phyloP scores from a whole-genome alignment of 2,113 vertebrate genomes.

The Oreocharis arfaki region DNA sequence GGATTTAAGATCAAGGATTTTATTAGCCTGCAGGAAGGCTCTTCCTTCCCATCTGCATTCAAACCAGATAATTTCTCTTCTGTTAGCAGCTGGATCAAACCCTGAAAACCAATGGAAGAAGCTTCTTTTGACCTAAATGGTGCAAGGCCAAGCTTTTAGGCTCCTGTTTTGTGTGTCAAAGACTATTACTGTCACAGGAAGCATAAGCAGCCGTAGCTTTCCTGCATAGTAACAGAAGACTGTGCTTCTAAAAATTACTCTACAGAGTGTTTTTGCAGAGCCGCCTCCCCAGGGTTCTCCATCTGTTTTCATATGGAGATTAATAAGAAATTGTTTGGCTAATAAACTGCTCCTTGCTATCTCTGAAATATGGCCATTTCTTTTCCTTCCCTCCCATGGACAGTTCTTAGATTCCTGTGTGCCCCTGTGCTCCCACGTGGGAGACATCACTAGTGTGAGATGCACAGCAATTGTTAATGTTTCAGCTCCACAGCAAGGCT shows the following conservation, averaged over 20 bases:
- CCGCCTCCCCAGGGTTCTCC: not conserved
- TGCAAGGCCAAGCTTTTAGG: slow-evolving; percentile 36
- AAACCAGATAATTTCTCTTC: not conserved
- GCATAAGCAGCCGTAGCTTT: not conserved
- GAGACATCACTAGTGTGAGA: not conserved
- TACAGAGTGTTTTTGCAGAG: slow-evolving; percentile 9
- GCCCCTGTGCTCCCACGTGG: not conserved
- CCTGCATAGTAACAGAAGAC: slow-evolving; percentile 53
- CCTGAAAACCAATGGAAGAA: slow-evolving; percentile 1
- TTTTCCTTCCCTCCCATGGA: not conserved
- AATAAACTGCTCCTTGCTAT: slow-evolving; percentile 16
- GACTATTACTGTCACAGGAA: slow-evolving; percentile 4
- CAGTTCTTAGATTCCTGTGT: not conserved
- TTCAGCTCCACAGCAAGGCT: not conserved
- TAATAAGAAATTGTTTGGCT: slow-evolving; percentile 44
- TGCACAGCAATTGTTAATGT: not conserved
- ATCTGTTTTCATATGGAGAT: slow-evolving; percentile 27
- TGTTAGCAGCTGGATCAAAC: slow-evolving; percentile 7
- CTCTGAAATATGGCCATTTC: not conserved
- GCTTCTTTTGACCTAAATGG: slow-evolving; percentile 35
- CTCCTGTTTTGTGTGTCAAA: slow-evolving; percentile 5
- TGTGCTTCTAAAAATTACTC: slow-evolving; percentile 51
- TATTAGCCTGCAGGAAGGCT: not conserved
- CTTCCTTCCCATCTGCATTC: slow-evolving; percentile 5
- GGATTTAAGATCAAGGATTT: slow-evolving; percentile 39